Conservation (phyloP, 2,797 vertebrate species). For the Natrix natrix region DNA sequence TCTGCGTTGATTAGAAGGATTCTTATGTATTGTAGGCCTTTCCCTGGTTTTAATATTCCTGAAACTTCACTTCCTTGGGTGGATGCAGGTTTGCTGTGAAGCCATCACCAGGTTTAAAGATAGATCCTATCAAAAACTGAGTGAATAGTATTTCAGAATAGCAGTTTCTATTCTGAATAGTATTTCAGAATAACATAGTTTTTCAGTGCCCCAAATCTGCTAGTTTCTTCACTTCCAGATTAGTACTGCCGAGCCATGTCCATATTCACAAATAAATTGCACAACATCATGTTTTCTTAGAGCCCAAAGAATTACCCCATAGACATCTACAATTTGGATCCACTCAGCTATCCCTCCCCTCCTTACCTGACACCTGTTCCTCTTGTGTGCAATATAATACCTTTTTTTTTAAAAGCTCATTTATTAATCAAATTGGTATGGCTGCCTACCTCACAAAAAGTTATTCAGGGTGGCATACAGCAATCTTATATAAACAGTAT, state of each 20-base stretch:
- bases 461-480: background rate
- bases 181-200: background rate
- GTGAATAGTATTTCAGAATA: background rate
- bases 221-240: background rate
- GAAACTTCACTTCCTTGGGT: background rate
- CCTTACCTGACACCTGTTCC: background rate
- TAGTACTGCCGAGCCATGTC: background rate
- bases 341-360: background rate
- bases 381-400: background rate
- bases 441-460: background rate
- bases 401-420: background rate
- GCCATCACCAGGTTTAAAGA: background rate
- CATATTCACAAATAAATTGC: background rate
- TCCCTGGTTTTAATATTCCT: background rate
- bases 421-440: background rate
- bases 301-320: background rate
- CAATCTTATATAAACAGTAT: background rate
- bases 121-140: background rate
- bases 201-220: background rate
- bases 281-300: background rate
- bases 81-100: background rate
- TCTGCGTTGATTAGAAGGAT: background rate
- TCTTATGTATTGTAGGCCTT: background rate
- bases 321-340: background rate
- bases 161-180: background rate